Base-by-base conservation (phyloP, 2,888 invertebrate genomes). In the Ennomos quercinarius region DNA sequence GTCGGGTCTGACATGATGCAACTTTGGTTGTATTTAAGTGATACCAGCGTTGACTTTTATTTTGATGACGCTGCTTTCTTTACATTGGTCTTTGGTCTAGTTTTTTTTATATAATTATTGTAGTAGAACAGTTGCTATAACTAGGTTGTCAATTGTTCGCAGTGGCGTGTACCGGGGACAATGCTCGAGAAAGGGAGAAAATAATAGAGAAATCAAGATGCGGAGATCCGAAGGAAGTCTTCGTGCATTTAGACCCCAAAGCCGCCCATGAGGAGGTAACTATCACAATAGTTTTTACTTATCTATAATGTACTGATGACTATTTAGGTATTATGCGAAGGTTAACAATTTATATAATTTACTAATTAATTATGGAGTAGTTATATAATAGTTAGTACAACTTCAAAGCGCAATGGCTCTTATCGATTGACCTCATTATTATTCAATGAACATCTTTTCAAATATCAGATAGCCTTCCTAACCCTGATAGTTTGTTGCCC, bases 221-320 rank as follows among this genome's bases (percentile, higher is more conserved):
- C 58, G 90, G 91, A 10, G 81, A 78, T 10, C 91, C 92, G 8
- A 87, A 86, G 68, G 90, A 90, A 37, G 86, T 87, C 35, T 91
- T 91, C 74, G 76, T 86, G 10, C 79, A 81, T 52, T 72, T 92
- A 41, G 80, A 81, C 12, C 78, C 81, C 1, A 77, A 78, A 59
- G 81, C 79, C 17, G 80, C 85, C 8, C 84, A 88, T 58, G 81
- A 89, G 67, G 84, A 87, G 86, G 91, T 91, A 80, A 77, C 57
- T 42, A 66, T 51, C 67, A 64, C 35, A 6, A 27, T 6, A 4
- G 6, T 3, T 27, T 6, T 27, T 27, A 27, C 27, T 27, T 27
- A 27, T 5, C 17, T 17, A 5, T 27, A 3, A 27, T 27, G 2
- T 27, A 27, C 27, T 6, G 27, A 41, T 27, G 45, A 38, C 12